A percentile compares a stretch with the other conserved stretches of the same genome.
These are phyloP conservation scores for Saccostrea cuccullata DNA, from an alignment of 1,140 invertebrate genomes.

Conservation along the genomic window DNA sequence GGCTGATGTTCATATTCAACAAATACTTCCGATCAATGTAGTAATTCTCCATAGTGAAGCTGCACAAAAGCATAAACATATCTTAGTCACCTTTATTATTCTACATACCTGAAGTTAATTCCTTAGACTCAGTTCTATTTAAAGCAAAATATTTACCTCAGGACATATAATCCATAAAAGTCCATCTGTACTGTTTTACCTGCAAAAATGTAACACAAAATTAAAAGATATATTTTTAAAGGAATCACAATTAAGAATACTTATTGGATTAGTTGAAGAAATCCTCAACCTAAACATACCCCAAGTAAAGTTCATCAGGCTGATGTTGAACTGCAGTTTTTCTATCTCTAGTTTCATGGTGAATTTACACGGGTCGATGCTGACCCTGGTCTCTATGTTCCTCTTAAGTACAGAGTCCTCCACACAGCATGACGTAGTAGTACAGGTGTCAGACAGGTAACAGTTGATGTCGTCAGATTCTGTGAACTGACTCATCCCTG, in stretches of 20 bases:
- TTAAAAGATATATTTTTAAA: not conserved
- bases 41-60: slow-evolving; percentile 54
- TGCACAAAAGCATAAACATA: slow-evolving; percentile 25
- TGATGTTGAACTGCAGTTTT: slow-evolving; percentile 25
- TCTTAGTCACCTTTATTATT: not conserved
- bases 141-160: not conserved
- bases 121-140: not conserved
- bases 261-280: not conserved
- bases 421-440: not conserved
- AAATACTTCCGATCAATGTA: slow-evolving; percentile 52
- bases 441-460: slow-evolving; percentile 3
- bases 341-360: slow-evolving; percentile 7
- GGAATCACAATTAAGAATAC: not conserved
- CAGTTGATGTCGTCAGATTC: slow-evolving; percentile 25
- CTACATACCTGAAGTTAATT: not conserved
- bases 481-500: not conserved
- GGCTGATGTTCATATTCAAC: slow-evolving; percentile 54
- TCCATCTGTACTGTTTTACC: not conserved
- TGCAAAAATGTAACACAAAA: not conserved
- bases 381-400: not conserved
- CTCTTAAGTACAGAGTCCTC: not conserved
- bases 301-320: slow-evolving; percentile 11
- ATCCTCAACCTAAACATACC: not conserved
- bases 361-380: slow-evolving; percentile 44
- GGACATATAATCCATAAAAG: not conserved